Evolutionary conservation across 2,888 invertebrate genomes (phyloP).

Genomic region (Nomada goodeniana): DNA sequence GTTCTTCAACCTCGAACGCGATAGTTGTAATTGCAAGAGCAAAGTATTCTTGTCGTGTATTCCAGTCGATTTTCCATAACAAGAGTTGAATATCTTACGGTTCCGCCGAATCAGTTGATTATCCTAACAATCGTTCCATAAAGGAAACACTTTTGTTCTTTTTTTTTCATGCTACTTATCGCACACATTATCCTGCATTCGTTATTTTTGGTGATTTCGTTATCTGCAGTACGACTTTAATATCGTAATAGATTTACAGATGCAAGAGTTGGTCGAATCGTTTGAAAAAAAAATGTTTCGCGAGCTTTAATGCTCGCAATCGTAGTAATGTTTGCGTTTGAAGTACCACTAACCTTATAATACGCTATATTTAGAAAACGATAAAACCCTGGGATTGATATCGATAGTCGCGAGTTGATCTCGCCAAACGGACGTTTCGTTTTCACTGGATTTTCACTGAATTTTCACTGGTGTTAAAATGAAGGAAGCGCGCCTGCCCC

Average conservation of each 20-base stretch:
- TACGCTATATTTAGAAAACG: not conserved
- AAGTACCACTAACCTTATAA: slow-evolving; percentile 31
- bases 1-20: too few relatives aligned
- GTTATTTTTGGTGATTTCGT: not conserved
- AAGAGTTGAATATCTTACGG: slow-evolving; percentile 38
- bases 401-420: not conserved
- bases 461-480: not conserved
- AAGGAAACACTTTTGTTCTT: not conserved
- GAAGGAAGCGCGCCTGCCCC: not conserved
- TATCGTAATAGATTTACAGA: not conserved
- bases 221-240: not conserved
- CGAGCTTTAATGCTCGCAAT: too few relatives aligned
- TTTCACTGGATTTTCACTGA: not conserved
- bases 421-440: not conserved
- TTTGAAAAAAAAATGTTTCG: not conserved
- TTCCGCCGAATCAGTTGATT: slow-evolving; percentile 1
- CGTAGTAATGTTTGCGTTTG: too few relatives aligned
- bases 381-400: not conserved
- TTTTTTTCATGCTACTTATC: not conserved
- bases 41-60: too few relatives aligned
- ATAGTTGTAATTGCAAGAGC: too few relatives aligned
- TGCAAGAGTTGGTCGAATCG: too few relatives aligned
- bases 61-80: too few relatives aligned
- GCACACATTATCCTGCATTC: too few relatives aligned
- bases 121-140: not conserved